phyloP scores from a whole-genome alignment of 1,140 invertebrate species.

The Andricus grossulariae region DNA sequence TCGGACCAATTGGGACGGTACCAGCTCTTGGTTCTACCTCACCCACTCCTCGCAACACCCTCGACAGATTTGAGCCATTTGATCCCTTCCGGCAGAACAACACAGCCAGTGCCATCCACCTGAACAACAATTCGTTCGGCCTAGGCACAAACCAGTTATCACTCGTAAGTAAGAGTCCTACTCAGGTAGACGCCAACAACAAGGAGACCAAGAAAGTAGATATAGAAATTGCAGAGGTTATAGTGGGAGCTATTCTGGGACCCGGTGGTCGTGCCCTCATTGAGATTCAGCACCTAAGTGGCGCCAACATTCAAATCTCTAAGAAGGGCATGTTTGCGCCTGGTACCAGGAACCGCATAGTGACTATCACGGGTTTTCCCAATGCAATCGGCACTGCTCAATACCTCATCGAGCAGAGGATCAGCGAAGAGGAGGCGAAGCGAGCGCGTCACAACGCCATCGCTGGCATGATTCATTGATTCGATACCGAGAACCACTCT shows the following conservation, averaged over 20 bases:
- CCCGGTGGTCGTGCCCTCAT: constrained; percentile 96
- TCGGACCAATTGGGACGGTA: constrained; percentile 84
- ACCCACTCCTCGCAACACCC: constrained; percentile 79
- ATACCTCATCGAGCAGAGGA: constrained; percentile 96
- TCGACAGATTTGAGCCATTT: constrained; percentile 84
- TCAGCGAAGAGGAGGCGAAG: constrained; percentile 96
- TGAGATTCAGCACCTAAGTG: constrained; percentile 97
- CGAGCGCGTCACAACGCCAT: constrained; percentile 91
- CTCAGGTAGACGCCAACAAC: constrained; percentile 83
- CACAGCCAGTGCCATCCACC: constrained; percentile 76
- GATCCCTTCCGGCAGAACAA: constrained; percentile 84
- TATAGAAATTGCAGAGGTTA: constrained; percentile 93
- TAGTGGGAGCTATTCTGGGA: constrained; percentile 97
- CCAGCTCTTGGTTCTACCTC: constrained; percentile 77
- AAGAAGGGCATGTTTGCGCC: constrained; percentile 98
- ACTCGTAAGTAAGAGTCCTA: constrained; percentile 90
- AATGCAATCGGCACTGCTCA: constrained; percentile 93
- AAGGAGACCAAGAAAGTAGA: constrained; percentile 91
- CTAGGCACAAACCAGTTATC: constrained; percentile 86
- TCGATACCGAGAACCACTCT: constrained; percentile 47
- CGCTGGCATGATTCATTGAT: constrained; percentile 82
- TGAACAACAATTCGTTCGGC: constrained; percentile 87
- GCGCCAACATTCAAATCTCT: constrained; percentile 98
- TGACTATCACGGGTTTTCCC: constrained; percentile 93
- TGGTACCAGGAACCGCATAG: constrained; percentile 96